Evolutionary conservation across 2,797 vertebrate species (phyloP), one percentile per base, ranked within the genome.

Genomic region (Sandelia bainsii): DNA sequence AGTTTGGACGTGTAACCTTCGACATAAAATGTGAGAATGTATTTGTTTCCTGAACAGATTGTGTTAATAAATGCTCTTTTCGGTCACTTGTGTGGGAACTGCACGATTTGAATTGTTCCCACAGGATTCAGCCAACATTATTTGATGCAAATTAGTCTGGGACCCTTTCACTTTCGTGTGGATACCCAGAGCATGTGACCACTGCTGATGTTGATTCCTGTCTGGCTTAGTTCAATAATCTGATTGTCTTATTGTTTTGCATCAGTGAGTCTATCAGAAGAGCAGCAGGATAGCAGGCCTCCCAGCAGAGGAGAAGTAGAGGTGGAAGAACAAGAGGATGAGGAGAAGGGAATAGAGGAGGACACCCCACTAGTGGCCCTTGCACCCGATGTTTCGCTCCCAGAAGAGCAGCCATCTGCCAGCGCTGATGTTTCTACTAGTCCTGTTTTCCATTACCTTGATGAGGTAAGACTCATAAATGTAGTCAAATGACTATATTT

Each of bases 401-500:
- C 59, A 58, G 93, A 95, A 8, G 90, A 95, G 62, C 77, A 70
- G 37, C 73, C 84, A 5, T 11, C 64, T 51, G 59, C 60, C 17
- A 70, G 0, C 1, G 50, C 89, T 8, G 90, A 84, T 16, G 10
- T 93, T 17, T 77, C 92, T 62, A 62, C 93, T 58, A 90, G 87
- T 77, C 90, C 93, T 82, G 95, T 92, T 8, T 94, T 96, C 82
- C 93, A 94, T 61, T 94, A 60, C 60, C 87, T 99, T n/a, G 92
- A 98, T 80, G 94, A 98, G 97, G 97, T 98, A 95, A 70, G 66
- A 69, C 29, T 48, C 13, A 34, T 39, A 25, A 59, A 27, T 40
- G 14, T 52, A 40, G 23, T 2, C 58, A 5, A 23, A 49, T 17
- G 1, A 12, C 45, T 29, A 37, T 25, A 11, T 42, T 63, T 77